A percentile compares a stretch with the other conserved stretches of the same genome.
Conservation (phyloP, 2,888 invertebrate genomes). For the Heliconius ethilla region DNA sequence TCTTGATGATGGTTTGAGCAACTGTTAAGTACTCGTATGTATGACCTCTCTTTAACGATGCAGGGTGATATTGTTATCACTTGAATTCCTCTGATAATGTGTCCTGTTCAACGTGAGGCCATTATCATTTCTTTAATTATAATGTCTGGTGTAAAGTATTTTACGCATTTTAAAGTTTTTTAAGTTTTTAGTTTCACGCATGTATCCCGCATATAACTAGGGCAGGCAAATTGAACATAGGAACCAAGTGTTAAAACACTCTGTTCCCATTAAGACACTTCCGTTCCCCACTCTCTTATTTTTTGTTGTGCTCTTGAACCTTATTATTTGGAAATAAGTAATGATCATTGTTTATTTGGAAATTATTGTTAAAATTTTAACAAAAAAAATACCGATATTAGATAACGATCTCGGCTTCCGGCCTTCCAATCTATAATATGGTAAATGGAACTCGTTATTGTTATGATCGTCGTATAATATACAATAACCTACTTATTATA, state of each 20-base stretch:
- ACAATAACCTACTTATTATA: background rate
- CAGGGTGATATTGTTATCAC: background rate
- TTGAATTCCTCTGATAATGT: background rate
- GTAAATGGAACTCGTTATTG: background rate
- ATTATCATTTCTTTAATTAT: background rate
- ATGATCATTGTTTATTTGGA: background rate
- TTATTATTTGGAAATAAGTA: too few species aligned
- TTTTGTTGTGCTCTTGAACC: too few species aligned
- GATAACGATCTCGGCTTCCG: background rate
- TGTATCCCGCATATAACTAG: too few species aligned
- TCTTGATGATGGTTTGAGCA: slow-evolving; percentile 15
- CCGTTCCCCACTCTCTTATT: too few species aligned
- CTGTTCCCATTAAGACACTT: too few species aligned
- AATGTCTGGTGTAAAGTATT: background rate
- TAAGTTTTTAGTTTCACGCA: too few species aligned
- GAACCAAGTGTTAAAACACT: too few species aligned
- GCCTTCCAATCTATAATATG: background rate
- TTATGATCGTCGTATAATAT: background rate
- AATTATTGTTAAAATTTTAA: background rate
- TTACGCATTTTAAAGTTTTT: background rate
- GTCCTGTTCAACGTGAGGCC: background rate
- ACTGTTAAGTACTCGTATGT: background rate
- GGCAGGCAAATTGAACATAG: too few species aligned
- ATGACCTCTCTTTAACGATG: background rate
- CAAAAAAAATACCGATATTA: too few species aligned